Evolutionary conservation across 2,888 invertebrate genomes (phyloP), one percentile per base, ranked within the genome.

Genomic region (Timandra comae): DNA sequence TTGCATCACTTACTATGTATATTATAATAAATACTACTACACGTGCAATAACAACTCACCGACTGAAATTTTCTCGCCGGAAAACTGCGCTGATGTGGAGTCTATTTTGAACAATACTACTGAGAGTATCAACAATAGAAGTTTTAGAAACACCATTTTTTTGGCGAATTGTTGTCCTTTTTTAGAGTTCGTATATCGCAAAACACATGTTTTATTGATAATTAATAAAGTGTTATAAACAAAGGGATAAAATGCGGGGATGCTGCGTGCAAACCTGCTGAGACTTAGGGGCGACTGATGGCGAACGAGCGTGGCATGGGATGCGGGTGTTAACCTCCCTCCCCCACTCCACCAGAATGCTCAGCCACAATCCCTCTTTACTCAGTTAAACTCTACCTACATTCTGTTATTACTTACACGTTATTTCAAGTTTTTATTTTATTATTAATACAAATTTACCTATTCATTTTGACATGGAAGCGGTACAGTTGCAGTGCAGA

Each of bases 211-310:
- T 42, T 44, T 52, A 43, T 56, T 28, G 28, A 43, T n/a, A n/a
- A 40, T 35, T 16, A 40, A 29, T 24, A 35, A 43, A 35, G 31
- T 32, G 27, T 22, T 30, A 28, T 27, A 43, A 37, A 38, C 19
- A 33, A 56, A 37, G 45, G 53, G 63, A 56, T 64, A 64, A 65
- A 63, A 50, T 47, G 60, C 52, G 52, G 62, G 72, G 76, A 81
- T 81, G 81, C 79, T 82, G 80, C 65, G 81, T 64, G 66, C 81
- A 73, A 81, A 80, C 77, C 79, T 79, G 76, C 79, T 79, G 76
- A 75, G 81, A 80, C 82, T 80, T 73, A 61, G 75, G 75, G 79
- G 73, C 84, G 72, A 84, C 84, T 84, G 80, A 73, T 70, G 73
- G 66, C 63, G 57, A 63, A 52, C 62, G 59, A 59, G 53, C 43